Conservation (phyloP, 2,113 vertebrate species). For the Aptenodytes forsteri region DNA sequence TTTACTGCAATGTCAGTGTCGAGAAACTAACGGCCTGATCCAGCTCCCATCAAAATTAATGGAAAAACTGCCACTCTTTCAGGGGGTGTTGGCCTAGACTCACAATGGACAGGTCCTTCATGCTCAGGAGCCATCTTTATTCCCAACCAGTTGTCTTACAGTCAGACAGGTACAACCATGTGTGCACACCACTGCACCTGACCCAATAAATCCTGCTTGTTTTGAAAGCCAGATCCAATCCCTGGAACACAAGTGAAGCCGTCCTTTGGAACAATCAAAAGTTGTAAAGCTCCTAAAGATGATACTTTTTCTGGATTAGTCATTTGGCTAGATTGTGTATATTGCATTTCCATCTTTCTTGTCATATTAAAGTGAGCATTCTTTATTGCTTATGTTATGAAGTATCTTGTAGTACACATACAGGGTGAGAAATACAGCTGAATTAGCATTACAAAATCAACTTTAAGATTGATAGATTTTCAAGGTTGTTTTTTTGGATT, state of each 20-base stretch:
- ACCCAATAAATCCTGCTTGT: neutral
- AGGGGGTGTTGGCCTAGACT: neutral
- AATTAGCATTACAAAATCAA: neutral
- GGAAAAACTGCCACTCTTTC: neutral
- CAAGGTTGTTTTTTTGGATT: neutral
- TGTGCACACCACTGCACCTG: neutral
- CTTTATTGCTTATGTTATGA: neutral
- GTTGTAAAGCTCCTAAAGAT: neutral
- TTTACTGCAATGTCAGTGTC: neutral
- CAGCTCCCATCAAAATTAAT: neutral
- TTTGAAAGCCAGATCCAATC: neutral
- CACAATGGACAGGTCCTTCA: neutral
- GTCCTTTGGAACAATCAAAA: neutral
- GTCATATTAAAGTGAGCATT: neutral
- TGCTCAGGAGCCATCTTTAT: neutral
- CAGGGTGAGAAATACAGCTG: neutral
- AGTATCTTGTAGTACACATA: neutral
- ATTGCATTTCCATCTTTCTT: neutral
- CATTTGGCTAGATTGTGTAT: neutral
- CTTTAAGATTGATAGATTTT: neutral
- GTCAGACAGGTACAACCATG: neutral
- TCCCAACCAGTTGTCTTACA: neutral
- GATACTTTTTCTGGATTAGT: neutral
- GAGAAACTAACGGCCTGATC: neutral
- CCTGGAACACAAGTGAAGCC: neutral